These are phyloP conservation scores for Mustelus asterias DNA, from an alignment of 2,113 vertebrate species.

Conservation along the genomic window DNA sequence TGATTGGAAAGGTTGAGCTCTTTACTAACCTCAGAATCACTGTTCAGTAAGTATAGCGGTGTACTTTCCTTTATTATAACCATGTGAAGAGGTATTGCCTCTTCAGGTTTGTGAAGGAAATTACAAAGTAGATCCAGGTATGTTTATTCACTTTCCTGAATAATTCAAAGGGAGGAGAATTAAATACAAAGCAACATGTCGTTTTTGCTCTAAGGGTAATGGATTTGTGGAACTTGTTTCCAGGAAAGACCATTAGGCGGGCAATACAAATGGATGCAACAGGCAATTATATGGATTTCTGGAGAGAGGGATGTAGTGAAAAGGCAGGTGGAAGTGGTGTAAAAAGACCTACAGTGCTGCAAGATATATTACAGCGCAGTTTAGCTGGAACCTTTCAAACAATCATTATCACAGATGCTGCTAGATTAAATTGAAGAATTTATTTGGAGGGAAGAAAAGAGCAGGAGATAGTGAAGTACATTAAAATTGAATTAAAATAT, in stretches of 20 bases:
- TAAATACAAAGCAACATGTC: background rate
- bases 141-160: background rate
- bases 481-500: conserved; percentile 36
- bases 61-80: background rate
- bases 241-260: background rate
- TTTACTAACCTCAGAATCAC: background rate
- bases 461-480: background rate
- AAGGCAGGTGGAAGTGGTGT: background rate
- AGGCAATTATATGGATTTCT: background rate
- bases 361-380: background rate
- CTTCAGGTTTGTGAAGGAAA: background rate
- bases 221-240: background rate
- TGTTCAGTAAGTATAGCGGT: background rate
- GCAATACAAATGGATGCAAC: background rate
- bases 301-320: background rate
- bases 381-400: background rate
- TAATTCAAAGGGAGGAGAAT: background rate
- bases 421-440: background rate
- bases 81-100: background rate
- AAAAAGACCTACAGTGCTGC: background rate
- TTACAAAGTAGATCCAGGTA: background rate
- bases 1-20: background rate
- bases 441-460: background rate
- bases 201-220: background rate
- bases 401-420: background rate